Evolutionary conservation across 2,797 vertebrate species (phyloP), one percentile per base, ranked within the genome.

Genomic region (Micromesistius poutassou): DNA sequence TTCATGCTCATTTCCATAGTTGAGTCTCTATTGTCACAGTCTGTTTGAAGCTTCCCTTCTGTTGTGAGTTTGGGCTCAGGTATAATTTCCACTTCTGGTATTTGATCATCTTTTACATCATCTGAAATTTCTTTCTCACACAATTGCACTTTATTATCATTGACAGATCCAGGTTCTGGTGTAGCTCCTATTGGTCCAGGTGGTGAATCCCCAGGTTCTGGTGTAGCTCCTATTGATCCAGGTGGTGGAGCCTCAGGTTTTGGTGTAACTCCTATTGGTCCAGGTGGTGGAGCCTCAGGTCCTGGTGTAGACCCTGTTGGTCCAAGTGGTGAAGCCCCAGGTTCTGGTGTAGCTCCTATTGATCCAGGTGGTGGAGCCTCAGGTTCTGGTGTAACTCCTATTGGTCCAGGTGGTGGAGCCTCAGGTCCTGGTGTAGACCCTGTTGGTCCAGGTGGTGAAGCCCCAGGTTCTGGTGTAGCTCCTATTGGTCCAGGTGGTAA

Each of bases 11-110:
- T 74, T 42, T 86, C 75, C 28, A 80, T 19, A 46, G 70, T 66
- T 77, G 79, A 80, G 22, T 87, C 78, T 79, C 82, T 71, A 19
- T 77, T 77, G 79, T 87, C 80, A 81, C 77, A 46, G 35, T 83
- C 46, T 74, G 38, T 33, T 50, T 86, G 50, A 35, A 33, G 71
- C 73, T 89, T 76, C n/a, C 46, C 62, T 72, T 82, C 73, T 74
- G 72, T 33, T 72, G 79, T 73, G 36, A 72, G n/a, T 71, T 30
- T 28, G 73, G 78, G 25, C 1, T 50, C 22, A 38, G 78, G 50
- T 76, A 71, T 2, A 77, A 74, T 78, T 76, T 80, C 77, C 13
- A 66, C 33, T 70, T 19, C 25, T 70, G 84, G 35, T 71, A 71
- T 71, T 33, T 31, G 13, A 71, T 9, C 7, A 66, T 7, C 77